A percentile compares a stretch with the other conserved stretches of the same genome.
phyloP scores from a whole-genome alignment of 2,888 invertebrate genomes.

The Idaea dimidiata region DNA sequence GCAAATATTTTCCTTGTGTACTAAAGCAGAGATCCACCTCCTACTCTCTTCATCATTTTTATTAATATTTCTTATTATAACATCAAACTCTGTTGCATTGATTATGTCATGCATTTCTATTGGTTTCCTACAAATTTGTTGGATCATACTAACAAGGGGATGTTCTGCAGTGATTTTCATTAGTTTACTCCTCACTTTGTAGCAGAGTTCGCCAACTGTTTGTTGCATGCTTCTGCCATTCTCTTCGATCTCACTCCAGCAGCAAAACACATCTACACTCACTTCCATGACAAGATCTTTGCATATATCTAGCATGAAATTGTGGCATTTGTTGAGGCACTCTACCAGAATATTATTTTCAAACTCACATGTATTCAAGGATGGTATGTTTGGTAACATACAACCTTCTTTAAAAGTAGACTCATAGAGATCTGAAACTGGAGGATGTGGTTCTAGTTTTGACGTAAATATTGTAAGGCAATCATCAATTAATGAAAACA shows the following conservation, averaged over 20 bases:
- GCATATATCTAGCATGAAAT: conserved; percentile 51
- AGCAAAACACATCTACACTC: conserved; percentile 68
- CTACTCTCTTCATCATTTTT: conserved; percentile 41
- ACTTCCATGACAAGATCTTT: conserved; percentile 62
- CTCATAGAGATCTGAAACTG: conserved; percentile 45
- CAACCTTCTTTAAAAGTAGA: conserved; percentile 47
- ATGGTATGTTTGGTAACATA: conserved; percentile 30
- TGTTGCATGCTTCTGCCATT: conserved; percentile 61
- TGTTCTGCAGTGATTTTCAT: conserved; percentile 46
- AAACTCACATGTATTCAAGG: conserved; percentile 42
- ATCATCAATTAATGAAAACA: conserved; percentile 43
- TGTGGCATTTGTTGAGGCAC: conserved; percentile 49
- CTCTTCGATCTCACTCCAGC: conserved; percentile 70
- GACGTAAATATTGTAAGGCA: conserved; percentile 45
- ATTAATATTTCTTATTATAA: conserved; percentile 52
- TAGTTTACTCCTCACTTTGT: conserved; percentile 48
- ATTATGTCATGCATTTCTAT: conserved; percentile 53
- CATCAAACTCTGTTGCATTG: conserved; percentile 41
- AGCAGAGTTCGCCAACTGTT: conserved; percentile 59
- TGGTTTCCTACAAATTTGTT: conserved; percentile 61
- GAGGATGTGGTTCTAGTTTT: conserved; percentile 38
- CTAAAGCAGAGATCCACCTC: conserved; percentile 57
- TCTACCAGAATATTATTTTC: conserved; percentile 43
- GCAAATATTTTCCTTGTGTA: conserved; percentile 51
- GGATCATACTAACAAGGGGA: conserved; percentile 55